phyloP scores from a whole-genome alignment of 2,113 vertebrate species.

The Mixornis gularis region DNA sequence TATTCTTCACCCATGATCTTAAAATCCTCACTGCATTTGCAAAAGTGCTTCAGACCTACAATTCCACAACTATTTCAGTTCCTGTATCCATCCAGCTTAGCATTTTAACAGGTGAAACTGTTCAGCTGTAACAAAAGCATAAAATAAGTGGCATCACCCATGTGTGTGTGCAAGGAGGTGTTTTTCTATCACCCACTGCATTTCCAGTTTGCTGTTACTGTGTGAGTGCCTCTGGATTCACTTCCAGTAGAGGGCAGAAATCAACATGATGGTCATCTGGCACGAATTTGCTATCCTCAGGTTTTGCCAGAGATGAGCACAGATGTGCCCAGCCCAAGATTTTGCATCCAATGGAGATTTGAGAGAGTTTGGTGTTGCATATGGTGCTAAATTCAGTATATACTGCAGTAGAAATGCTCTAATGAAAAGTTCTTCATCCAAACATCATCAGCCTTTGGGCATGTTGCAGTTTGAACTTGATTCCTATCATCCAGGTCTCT shows the following conservation, averaged over 20 bases:
- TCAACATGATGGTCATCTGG: not conserved
- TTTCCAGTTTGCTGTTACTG: not conserved
- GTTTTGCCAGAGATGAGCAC: not conserved
- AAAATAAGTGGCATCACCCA: not conserved
- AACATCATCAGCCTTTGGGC: not conserved
- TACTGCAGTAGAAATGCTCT: not conserved
- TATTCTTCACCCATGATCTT: not conserved
- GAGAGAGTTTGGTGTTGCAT: not conserved
- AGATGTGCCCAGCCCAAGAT: not conserved
- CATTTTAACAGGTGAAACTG: not conserved
- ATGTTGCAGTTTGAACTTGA: not conserved
- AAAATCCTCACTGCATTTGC: not conserved
- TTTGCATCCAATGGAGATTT: not conserved
- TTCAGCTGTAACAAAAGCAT: not conserved
- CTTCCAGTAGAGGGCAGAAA: constrained; percentile 3
- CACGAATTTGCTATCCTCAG: not conserved
- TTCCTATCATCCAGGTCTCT: not conserved
- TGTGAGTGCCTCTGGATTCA: not conserved
- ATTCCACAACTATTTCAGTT: not conserved
- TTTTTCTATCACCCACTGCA: not conserved
- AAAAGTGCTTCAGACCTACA: not conserved
- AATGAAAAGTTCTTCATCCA: not conserved
- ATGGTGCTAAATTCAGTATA: not conserved
- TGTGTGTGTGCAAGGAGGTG: not conserved
- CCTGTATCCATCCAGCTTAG: not conserved